Evolutionary conservation across 2,797 vertebrate species (phyloP), one percentile per base, ranked within the genome.

Genomic region (Phaenicophaeus curvirostris): DNA sequence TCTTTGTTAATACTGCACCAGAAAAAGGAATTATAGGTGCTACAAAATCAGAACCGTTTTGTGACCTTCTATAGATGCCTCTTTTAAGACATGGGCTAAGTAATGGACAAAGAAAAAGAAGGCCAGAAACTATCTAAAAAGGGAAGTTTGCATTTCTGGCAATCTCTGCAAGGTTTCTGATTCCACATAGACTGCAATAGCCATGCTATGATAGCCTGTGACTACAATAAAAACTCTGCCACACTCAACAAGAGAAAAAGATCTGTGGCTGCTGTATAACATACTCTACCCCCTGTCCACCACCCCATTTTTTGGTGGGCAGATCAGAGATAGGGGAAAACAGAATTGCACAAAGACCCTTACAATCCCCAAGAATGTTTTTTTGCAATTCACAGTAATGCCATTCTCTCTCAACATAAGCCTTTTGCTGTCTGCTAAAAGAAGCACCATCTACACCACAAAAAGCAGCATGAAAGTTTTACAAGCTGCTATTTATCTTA

Each of bases 381-480:
- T 72, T 72, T 1, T 1, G 41, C 0, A 0, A 48, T 61, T 79
- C 55, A 69, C 61, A 48, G 33, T 50, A 48, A 20, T 27, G 42
- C 12, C 57, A 39, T 46, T 65, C 54, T 58, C 42, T 48, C 75
- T 74, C 35, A 76, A 50, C 61, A n/a, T n/a, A 93, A 87, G 20
- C 17, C 55, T 35, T 74, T 82, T 37, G 61, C 37, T 31, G 11
- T 10, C 37, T 65, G 31, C 77, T 86, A 35, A 73, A 91, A 84
- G 48, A 41, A 58, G 54, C 21, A 51, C 42, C 33, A 44, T 13
- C 63, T 69, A 59, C 59, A 89, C 37, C 6, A 31, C 3, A 59
- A 76, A 84, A 89, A 85, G 48, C 19, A 35, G 17, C 7, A 46
- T 19, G 48, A 89, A 90, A 89, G 71, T 53, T 90, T 83, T 76